A percentile compares a stretch with the other conserved stretches of the same genome.
Evolutionary conservation across 1,140 invertebrate genomes (phyloP).

Genomic region (Tetranychus cinnabarinus): DNA sequence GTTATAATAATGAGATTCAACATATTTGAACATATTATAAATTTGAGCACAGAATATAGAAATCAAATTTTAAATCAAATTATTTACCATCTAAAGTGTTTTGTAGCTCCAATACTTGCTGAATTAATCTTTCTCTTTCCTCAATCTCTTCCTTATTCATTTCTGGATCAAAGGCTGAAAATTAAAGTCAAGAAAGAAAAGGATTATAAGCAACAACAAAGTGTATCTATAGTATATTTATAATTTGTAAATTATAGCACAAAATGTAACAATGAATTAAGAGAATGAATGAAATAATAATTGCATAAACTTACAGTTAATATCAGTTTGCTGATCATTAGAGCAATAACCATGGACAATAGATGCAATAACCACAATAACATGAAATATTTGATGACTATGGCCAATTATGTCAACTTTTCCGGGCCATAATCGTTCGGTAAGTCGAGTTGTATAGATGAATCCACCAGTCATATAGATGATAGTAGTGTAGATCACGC

Average conservation of each 20-base stretch:
- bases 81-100: slow-evolving; percentile 82
- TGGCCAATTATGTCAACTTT: slow-evolving; percentile 85
- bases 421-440: slow-evolving; percentile 91
- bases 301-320: background rate
- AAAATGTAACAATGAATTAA: background rate
- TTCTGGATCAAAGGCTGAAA: slow-evolving; percentile 12
- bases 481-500: slow-evolving; percentile 41
- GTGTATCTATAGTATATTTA: too few species aligned
- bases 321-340: background rate
- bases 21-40: too few species aligned
- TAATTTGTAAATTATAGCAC: background rate
- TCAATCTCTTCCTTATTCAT: slow-evolving; percentile 73
- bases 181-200: background rate
- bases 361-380: slow-evolving; percentile 54
- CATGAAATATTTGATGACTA: slow-evolving; percentile 61
- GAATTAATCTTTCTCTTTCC: slow-evolving; percentile 88
- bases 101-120: slow-evolving; percentile 89
- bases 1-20: background rate
- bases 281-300: background rate
- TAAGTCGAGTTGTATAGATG: slow-evolving; percentile 78
- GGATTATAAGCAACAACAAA: background rate
- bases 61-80: background rate
- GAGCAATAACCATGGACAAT: background rate
- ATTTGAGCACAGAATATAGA: background rate
- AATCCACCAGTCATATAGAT: slow-evolving; percentile 84